Base-by-base conservation (phyloP, 2,797 vertebrate species). In the Syngnathus acus region DNA sequence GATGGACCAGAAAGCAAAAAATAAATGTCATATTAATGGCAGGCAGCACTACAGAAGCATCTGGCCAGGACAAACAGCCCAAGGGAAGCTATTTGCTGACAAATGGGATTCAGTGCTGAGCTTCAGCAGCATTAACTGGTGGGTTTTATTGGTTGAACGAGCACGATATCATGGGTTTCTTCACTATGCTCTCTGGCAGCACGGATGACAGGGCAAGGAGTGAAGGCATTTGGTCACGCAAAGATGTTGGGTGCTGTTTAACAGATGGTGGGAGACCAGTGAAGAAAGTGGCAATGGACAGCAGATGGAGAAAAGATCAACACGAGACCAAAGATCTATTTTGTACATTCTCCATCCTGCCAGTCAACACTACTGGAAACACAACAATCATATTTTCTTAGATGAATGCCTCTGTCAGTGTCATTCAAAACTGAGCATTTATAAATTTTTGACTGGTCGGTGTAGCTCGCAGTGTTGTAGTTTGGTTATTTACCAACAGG, bases 231-330 rank as follows among this genome's bases (percentile, higher is more conserved):
- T 69, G 84, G 87, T 89, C 88, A 89, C 78, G 84, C 87, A 78
- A 82, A 87, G 81, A 86, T 82, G 86, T 82, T n/a, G 76, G 79
- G 74, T 73, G 37, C 79, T 80, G 83, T 89, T 88, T 84, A 89
- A 88, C 89, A 87, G 78, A 87, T 89, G 87, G 86, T 82, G 83
- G 83, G 74, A 83, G 84, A 81, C 77, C 83, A 83, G 81, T 80
- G 83, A 87, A 71, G 75, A 84, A 77, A 82, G 82, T 84, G 88
- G 86, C 86, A 89, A 86, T 82, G 78, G 82, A 82, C 85, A 79
- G 84, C 87, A 89, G 86, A 89, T 89, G 88, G 87, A 85, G 82
- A 81, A 89, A 71, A 78, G 78, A 87, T 90, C 84, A 84, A 81
- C 68, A 69, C 70, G 58, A 74, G 71, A 66, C 51, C 71, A 39